Base-by-base conservation (phyloP, 1,140 invertebrate genomes). In the Cepaea nemoralis region DNA sequence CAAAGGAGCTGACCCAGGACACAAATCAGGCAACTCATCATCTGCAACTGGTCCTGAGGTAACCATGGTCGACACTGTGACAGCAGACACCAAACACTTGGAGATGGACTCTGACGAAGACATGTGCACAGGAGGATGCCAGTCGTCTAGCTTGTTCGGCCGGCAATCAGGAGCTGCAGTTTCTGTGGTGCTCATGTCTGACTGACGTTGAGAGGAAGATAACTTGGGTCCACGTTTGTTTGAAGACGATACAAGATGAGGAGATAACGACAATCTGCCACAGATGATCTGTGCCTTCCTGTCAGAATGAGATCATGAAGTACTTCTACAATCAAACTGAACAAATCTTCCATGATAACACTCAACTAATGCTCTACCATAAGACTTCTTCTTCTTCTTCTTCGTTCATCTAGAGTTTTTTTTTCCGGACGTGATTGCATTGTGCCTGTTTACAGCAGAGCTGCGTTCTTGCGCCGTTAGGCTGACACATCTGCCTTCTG, bases 231-330 rank as follows among this genome's bases (percentile, higher is more conserved):
- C n/a, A 10, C 10, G 31, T 37, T 77, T 77, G 22, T 31, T 71
- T 40, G 69, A 39, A 31, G n/a, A 19, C 39, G 40, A 31, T 12
- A 22, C n/a, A 45, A 24, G 35, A 27, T 19, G 27, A 1, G 78
- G 78, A 5, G 76, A 37, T 5, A 80, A 2, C 22, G 78, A 48
- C 31, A 80, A 45, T 35, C 55, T 80, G 14, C 73, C 69, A 42
- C 70, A 69, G 27, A 80, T 80, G 16, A 80, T 73, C 42, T 71
- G 48, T 35, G 78, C 78, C 73, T 80, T 80, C 69, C 78, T 80
- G 40, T 40, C 1, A 3, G 37, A 1, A 33, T 16, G 45, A 73
- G 12, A 73, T n/a, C 35, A 39, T 8, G 8, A 71, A 33, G 37
- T 35, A 24, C 8, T 37, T 31, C 22, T 45, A 45, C 42, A 27